These are phyloP conservation scores for Conops quadrifasciatus DNA, from an alignment of 2,888 invertebrate species.

Conservation along the genomic window DNA sequence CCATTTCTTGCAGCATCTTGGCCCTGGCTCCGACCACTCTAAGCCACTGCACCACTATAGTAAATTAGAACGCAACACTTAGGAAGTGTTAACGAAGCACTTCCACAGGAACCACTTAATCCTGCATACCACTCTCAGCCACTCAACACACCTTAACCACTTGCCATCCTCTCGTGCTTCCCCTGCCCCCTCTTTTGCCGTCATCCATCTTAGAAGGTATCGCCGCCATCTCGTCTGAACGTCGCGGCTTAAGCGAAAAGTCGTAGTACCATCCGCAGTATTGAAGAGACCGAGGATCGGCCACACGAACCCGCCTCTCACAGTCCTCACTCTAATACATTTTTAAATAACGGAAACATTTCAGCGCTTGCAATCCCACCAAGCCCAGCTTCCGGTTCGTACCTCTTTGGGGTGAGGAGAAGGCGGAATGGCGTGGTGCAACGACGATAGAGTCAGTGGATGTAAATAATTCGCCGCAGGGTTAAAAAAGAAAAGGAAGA, in stretches of 20 bases:
- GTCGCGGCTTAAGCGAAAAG: neutral
- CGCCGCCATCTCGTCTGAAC: neutral
- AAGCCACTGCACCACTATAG: too few species aligned
- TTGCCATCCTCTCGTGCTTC: neutral
- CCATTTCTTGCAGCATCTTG: too few species aligned
- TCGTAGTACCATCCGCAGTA: neutral
- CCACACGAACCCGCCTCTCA: neutral
- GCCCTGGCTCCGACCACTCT: too few species aligned
- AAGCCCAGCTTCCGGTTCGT: constrained; percentile 43
- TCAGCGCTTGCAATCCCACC: constrained; percentile 8
- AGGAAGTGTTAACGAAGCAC: constrained; percentile 25
- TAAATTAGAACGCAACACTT: constrained; percentile 10
- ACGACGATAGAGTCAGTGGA: constrained; percentile 44
- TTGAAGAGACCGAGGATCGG: constrained; percentile 2
- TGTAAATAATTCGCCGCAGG: constrained; percentile 60
- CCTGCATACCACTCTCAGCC: constrained; percentile 1
- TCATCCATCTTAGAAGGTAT: neutral
- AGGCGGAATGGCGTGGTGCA: constrained; percentile 47
- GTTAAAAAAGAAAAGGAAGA: constrained; percentile 42
- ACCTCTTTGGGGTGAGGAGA: constrained; percentile 5
- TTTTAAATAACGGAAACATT: constrained; percentile 12
- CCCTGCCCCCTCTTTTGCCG: neutral
- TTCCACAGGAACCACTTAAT: constrained; percentile 14
- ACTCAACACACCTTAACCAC: constrained; percentile 22
- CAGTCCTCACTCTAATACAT: neutral